Base-by-base conservation (phyloP, 2,797 vertebrate genomes). In the Parauchenoglanis ngamensis region DNA sequence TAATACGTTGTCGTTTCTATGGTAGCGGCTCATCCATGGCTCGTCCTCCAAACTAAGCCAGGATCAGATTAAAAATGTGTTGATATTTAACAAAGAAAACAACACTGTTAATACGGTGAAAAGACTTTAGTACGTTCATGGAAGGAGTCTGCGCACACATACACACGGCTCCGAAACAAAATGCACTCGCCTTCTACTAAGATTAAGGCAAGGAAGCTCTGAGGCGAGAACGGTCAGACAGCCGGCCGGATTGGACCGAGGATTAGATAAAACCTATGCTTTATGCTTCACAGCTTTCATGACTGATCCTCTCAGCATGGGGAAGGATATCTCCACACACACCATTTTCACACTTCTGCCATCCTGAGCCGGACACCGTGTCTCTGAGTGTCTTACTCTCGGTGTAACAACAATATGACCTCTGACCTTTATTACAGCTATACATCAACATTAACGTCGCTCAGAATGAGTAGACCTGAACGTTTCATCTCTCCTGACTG, bases 201-300 rank as follows among this genome's bases (percentile, higher is more conserved):
- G 63, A 28, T 65, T 67, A 40, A 78, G 12, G 59, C 40, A 8
- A 44, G 19, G 61, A 67, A 8, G 70, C 84, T 3, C n/a, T 35
- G 4, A 59, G 68, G 21, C 73, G 67, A 35, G 21, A 19, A 4
- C 3, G 65, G 63, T 81, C 86, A 85, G 83, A 73, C 28, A 49
- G 75, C 68, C 35, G 63, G 56, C 46, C 8, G 85, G 76, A 72
- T 35, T 28, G 40, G 85, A 83, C n/a, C 40, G 78, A 21, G 83
- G 85, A 86, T 85, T 65, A 79, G 54, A 80, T 73, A 63, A 65
- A 87, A 83, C 54, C 86, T 46, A 65, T 44, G 87, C 83, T 85
- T 90, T 78, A 63, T 70, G 85, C 86, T 86, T 75, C 28, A 21
- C 23, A 44, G 83, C 70, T 65, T 88, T 59, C 56, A 79, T 23